These are phyloP conservation scores for Theropithecus gelada DNA, from an alignment of 2,113 vertebrate species.

Conservation along the genomic window DNA sequence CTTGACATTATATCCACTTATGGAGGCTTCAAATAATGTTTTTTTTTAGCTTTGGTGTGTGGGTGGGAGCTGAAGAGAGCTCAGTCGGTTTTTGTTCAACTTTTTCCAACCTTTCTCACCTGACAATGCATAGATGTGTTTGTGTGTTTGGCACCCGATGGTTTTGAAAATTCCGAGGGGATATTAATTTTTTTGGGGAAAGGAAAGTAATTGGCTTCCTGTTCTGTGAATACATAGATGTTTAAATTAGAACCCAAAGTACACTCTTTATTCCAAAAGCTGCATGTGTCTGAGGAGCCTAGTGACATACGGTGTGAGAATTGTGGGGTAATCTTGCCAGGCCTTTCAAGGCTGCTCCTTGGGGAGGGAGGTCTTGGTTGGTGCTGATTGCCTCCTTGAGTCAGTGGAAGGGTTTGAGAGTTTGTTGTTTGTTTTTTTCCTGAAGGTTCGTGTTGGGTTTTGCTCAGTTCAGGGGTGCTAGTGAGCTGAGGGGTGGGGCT, in stretches of 20 bases:
- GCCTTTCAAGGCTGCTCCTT: neutral
- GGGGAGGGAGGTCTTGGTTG: neutral
- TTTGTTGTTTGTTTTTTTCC: neutral
- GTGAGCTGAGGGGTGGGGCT: neutral
- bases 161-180: conserved; percentile 39
- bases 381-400: neutral
- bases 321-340: neutral
- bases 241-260: conserved; percentile 44
- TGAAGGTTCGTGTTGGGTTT: neutral
- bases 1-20: conserved; percentile 62
- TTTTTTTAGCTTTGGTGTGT: conserved; percentile 21
- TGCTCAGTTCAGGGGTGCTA: neutral
- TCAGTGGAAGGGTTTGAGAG: neutral
- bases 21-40: conserved; percentile 33
- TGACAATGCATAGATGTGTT: neutral
- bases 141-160: conserved; percentile 38
- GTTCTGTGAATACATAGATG: conserved; percentile 15
- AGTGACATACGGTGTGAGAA: neutral
- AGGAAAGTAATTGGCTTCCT: conserved; percentile 43
- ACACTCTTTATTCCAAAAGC: neutral
- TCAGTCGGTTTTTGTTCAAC: neutral
- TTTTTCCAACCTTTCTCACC: neutral
- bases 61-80: conserved; percentile 17
- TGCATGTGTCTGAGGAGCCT: neutral
- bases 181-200: conserved; percentile 38